These are phyloP conservation scores for Macrosiphum euphorbiae DNA, from an alignment of 2,888 invertebrate genomes.

Conservation along the genomic window DNA sequence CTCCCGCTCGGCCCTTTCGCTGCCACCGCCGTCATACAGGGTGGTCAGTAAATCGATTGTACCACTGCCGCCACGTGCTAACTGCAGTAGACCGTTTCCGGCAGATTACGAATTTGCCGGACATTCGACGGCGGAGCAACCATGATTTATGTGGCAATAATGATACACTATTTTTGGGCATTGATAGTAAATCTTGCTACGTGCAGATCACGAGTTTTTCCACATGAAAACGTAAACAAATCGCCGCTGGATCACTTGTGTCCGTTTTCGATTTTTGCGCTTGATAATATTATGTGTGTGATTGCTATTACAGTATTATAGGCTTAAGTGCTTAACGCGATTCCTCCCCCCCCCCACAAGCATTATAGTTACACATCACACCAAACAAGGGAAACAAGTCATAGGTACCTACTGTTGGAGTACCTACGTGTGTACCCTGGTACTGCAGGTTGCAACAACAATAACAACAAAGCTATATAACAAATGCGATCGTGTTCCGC, in stretches of 20 bases:
- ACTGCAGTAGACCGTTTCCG: not conserved
- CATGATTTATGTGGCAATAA: not conserved
- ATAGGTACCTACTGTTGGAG: not conserved
- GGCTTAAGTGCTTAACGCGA: not conserved
- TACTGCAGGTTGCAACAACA: not conserved
- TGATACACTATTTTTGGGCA: not conserved
- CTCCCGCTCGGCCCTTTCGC: not conserved
- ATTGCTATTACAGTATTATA: not conserved
- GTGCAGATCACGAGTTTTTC: not conserved
- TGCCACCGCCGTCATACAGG: slow-evolving; percentile 21
- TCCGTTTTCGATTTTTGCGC: not conserved
- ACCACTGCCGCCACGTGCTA: not conserved
- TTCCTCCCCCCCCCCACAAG: not conserved
- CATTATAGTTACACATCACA: not conserved
- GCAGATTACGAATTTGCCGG: not conserved
- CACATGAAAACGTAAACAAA: not conserved
- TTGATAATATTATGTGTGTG: too few relatives aligned
- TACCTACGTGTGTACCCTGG: not conserved
- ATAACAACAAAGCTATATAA: not conserved
- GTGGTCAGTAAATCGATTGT: slow-evolving; percentile 42
- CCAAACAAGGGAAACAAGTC: not conserved
- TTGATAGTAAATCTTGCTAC: not conserved
- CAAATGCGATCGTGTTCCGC: not conserved
- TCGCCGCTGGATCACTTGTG: not conserved
- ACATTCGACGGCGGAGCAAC: not conserved